Base-by-base conservation (phyloP, 2,113 vertebrate genomes). In the Mustelus asterias region DNA sequence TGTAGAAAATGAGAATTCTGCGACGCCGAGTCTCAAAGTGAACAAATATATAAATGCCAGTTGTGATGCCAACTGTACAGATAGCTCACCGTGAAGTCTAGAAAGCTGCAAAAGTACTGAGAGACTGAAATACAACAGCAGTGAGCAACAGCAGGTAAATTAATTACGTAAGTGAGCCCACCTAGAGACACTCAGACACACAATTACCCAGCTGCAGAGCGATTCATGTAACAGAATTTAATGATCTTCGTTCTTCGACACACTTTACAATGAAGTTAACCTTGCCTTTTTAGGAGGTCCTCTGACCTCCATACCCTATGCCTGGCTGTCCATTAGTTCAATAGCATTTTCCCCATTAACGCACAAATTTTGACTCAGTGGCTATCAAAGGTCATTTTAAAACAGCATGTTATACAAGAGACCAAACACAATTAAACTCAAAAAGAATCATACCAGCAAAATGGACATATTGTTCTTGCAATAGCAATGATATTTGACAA, bases 91-190 rank as follows among this genome's bases (percentile, higher is more conserved):
- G 37, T 22, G 80, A 83, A 83, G 60, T 63, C 1, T 18, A 93
- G 33, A 60, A 16, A 93, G 58, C 60, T 93, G 60, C 13, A 65
- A 22, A 92, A 9, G 60, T 65, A 93, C n/a, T 18, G 1, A 83
- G 89, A 65, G 63, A 65, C 58, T 65, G 58, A 22, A 93, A 93
- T 93, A 65, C 89, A 63, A 65, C 58, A 60, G 88, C 88, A 33
- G 88, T 90, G 54, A 90, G 48, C 24, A 92, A n/a, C 89, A 93
- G 89, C 89, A 93, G 89, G 58, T 65, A 93, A 93, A 93, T 93
- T 93, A 93, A 93, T 93, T 93, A 93, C 48, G 63, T 1, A 33
- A 65, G 29, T 65, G 60, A 65, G n/a, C 58, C 60, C 89, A 93
- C 60, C 6, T 60, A 93, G 89, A 65, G 63, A 65, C 33, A 92